These are phyloP conservation scores for Perizoma affinitatum DNA, from an alignment of 2,888 invertebrate genomes.

Conservation along the genomic window DNA sequence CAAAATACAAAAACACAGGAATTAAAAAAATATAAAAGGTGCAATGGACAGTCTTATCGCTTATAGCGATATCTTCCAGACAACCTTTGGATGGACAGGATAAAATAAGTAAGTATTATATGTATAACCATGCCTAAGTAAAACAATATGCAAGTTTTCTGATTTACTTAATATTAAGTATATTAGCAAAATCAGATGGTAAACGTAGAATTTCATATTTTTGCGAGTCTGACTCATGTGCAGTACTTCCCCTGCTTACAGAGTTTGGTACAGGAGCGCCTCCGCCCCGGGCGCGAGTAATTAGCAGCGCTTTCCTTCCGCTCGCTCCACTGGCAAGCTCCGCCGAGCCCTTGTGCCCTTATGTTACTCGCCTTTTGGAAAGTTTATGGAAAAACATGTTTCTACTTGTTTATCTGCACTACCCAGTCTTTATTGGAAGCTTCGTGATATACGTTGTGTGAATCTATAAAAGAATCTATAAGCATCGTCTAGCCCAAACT, in stretches of 20 bases:
- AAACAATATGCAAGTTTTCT: too few relatives aligned
- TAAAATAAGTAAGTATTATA: too few relatives aligned
- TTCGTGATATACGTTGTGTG: too few relatives aligned
- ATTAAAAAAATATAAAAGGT: too few relatives aligned
- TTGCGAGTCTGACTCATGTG: conserved; percentile 38
- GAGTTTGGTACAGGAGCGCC: conserved; percentile 53
- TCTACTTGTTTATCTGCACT: conserved; percentile 2
- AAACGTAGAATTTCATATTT: conserved; percentile 22
- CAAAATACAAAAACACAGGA: too few relatives aligned
- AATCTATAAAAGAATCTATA: too few relatives aligned
- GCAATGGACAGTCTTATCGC: too few relatives aligned
- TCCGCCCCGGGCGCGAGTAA: conserved; percentile 71
- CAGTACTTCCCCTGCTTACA: conserved; percentile 52
- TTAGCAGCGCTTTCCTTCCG: conserved; percentile 80
- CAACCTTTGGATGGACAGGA: too few relatives aligned
- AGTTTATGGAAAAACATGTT: conserved; percentile 16
- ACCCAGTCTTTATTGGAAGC: not conserved
- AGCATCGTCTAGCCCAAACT: too few relatives aligned
- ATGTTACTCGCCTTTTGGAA: conserved; percentile 16
- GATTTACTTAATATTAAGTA: not conserved
- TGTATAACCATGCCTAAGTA: too few relatives aligned
- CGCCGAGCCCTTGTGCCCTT: conserved; percentile 18
- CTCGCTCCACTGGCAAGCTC: conserved; percentile 30
- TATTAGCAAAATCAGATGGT: not conserved
- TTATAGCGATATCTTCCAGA: too few relatives aligned